Base-by-base conservation (phyloP, 2,797 vertebrate genomes). In the Acrocephalus scirpaceus region DNA sequence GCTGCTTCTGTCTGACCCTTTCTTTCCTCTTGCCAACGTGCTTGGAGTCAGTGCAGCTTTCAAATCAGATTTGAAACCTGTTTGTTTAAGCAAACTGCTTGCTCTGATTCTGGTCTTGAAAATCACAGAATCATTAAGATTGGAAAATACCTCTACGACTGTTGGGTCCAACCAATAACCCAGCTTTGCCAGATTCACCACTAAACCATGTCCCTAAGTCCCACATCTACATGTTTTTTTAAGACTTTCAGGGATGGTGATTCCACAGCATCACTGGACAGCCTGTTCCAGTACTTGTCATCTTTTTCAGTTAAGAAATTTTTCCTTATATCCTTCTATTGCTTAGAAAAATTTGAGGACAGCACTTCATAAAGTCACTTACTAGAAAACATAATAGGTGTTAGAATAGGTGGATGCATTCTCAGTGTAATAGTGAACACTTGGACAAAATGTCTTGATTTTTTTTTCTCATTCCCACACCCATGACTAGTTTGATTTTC, bases 1-100 rank as follows among this genome's bases (percentile, higher is more conserved):
- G 74, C 54, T 56, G 71, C 74, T 66, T 47, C 81, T 89, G 47
- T n/a, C 42, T 62, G 38, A 26, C 58, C 48, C 7, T 6, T 70
- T n/a, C 38, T 75, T 81, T 69, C 66, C 22, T 72, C 50, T 64
- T 1, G 0, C 7, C 44, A 60, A 4, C 0, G 0, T 0, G 2
- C 44, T 65, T 3, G 1, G n/a, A 34, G 56, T 72, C 13, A 8
- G 13, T 29, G 25, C 40, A 75, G 51, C 47, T 61, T 77, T 72
- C 22, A 69, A 75, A 61, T 54, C 5, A 2, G 29, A 61, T 69
- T 92, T 72, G 53, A 86, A 84, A 91, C 36, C 20, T 36, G 30
- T 16, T 81, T 9, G 2, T 61, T 84, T 65, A 72, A 92, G 44
- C 17, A 51, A 69, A 51, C n/a, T 75, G 29, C 18, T 91, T 14